Base-by-base conservation (phyloP, 2,113 vertebrate genomes). In the Sus scrofa region DNA sequence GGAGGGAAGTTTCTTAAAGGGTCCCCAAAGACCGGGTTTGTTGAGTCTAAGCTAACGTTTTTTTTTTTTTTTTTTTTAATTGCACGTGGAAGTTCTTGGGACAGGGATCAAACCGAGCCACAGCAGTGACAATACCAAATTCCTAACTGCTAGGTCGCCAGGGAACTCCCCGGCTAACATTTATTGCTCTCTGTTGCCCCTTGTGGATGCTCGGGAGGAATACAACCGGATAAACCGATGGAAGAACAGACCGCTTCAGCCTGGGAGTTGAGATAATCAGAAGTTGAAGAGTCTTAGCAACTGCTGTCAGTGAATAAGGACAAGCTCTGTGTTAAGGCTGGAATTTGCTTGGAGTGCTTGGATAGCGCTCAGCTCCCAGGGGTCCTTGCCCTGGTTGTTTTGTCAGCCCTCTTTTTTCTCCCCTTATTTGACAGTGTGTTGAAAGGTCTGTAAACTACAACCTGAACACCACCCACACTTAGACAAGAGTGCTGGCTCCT, bases 371-470 rank as follows among this genome's bases (percentile, higher is more conserved):
- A 39, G 60, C 20, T 50, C 22, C 52, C 39, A 70, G 8, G 30
- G 18, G 6, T 65, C 15, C 62, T 71, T 58, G 44, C 22, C 67
- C 22, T 81, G 37, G 68, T 18, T 81, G 19, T 34, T 92, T 92
- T 86, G 6, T 44, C 44, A 7, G 19, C 27, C 27, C 24, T 50
- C 15, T 65, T 89, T 89, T 96, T 71, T 67, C 44, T 82, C 87
- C 65, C 27, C 3, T 75, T 94, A 68, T 81, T 81, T 30, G 67
- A 18, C 22, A 94, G 13, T 65, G 0, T 70, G 58, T 27, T 74
- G 71, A 88, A 90, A 84, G 62, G n/a, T 70, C 58, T 87, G 2
- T 74, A 81, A 95, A 70, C n/a, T 93, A 19, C 37, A 93, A 65
- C 16, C 62, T 89, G 60, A 75, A 54, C 2, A 89, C 13, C 30